These are phyloP conservation scores for Antechinus flavipes DNA, from an alignment of 2,113 vertebrate species.

Conservation along the genomic window DNA sequence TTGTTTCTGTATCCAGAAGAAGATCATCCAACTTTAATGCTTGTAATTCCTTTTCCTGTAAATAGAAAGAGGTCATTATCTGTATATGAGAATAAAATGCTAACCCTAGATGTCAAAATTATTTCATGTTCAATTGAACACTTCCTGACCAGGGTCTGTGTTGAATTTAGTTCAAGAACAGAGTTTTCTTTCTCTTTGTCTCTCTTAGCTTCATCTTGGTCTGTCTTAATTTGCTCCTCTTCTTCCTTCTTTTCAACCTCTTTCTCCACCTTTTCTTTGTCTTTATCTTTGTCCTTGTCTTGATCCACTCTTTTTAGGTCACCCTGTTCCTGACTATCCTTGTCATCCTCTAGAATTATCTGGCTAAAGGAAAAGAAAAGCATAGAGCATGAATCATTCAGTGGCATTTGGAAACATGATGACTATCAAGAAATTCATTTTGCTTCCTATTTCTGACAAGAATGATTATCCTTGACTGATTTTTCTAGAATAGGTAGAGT, in stretches of 20 bases:
- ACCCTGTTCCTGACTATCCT: not conserved
- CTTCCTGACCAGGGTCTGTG: slow-evolving; percentile 47
- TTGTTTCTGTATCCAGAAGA: slow-evolving; percentile 65
- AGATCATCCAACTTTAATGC: slow-evolving; percentile 1
- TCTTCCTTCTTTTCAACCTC: not conserved
- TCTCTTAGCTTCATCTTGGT: not conserved
- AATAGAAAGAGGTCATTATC: not conserved
- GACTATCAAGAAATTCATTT: not conserved
- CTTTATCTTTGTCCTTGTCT: not conserved
- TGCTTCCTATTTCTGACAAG: not conserved
- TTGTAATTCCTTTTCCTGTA: slow-evolving; percentile 37
- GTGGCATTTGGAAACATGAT: not conserved
- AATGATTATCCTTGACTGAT: not conserved
- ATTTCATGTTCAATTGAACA: fast-evolving
- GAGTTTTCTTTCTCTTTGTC: fast-evolving
- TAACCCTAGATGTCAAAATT: fast-evolving
- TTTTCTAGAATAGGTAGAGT: not conserved
- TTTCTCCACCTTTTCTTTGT: not conserved
- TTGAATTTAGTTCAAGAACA: fast-evolving
- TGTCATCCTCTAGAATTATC: slow-evolving; percentile 23
- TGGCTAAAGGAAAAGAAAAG: slow-evolving; percentile 20
- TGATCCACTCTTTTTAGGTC: not conserved
- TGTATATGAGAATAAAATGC: not conserved
- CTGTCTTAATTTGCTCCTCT: slow-evolving; percentile 5
- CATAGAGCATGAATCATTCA: not conserved